Base-by-base conservation (phyloP, 2,888 invertebrate genomes). In the Pseudanteris insignis region DNA sequence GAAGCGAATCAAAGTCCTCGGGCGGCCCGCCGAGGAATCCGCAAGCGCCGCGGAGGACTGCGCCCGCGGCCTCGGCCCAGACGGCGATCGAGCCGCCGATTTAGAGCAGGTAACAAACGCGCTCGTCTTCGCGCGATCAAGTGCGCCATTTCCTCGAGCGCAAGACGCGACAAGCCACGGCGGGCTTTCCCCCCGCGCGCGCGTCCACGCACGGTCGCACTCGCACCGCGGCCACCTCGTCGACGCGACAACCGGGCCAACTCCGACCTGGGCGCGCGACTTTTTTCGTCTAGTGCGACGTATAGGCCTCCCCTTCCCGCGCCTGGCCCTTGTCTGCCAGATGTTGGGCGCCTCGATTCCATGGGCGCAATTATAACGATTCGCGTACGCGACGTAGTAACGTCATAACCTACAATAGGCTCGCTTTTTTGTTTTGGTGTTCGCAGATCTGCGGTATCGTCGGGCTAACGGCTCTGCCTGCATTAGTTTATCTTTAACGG, bases 1-100 rank as follows among this genome's bases (percentile, higher is more conserved):
- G 84, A 91, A 90, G 82, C 88, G 91, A 82, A 86, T 91, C 78
- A 90, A 89, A 84, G 90, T 91, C 80, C 84, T 90, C 81, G 87
- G 87, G 74, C 84, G 84, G 74, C 81, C 85, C 77, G 83, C 46
- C 25, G 38, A 84, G 69, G 83, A 83, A 74, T 79, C 81, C 74
- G 79, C 80, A 74, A 81, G 78, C 77, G 79, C 80, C 70, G 80
- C 81, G 70, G 79, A 81, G 76, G 82, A 81, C 73, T 81, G 82
- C 63, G 79, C 78, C 72, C 74, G 74, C 71, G 80, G 81, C 70
- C 75, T 81, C 73, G 75, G 77, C 70, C n/a, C n/a, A n/a, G 80
- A 79, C 71, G 76, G 78, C 69, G 73, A 77, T 66, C 75, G 74
- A 65, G 76, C 80, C 67, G 77, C 77, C 67, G 75, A 75, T n/a